phyloP scores from a whole-genome alignment of 2,113 vertebrate genomes.

The Chaenogobius annularis region DNA sequence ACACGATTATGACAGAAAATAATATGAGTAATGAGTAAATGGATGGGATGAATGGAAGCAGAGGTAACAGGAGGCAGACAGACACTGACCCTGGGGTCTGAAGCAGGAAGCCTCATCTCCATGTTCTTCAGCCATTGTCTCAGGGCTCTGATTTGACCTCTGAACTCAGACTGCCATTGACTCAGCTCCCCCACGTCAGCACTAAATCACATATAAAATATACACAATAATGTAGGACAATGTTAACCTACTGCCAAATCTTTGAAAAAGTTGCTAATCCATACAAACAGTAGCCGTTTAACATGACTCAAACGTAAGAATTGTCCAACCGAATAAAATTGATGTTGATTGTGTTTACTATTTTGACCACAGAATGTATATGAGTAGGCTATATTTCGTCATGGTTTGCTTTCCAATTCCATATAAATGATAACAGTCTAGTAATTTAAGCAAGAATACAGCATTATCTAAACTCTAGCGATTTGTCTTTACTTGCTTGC shows the following conservation, averaged over 20 bases:
- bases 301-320: background rate
- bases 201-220: conserved; percentile 33
- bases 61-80: conserved; percentile 9
- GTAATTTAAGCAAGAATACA: too few species aligned
- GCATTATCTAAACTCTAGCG: too few species aligned
- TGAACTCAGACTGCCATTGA: conserved; percentile 76
- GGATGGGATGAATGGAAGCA: background rate
- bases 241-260: background rate
- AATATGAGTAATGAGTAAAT: background rate
- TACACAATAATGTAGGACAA: background rate
- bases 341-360: background rate
- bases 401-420: too few species aligned
- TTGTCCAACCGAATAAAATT: background rate
- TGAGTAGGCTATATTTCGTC: too few species aligned
- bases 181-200: conserved; percentile 60
- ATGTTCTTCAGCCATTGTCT: conserved; percentile 79
- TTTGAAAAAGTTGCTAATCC: background rate
- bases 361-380: background rate
- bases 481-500: too few species aligned
- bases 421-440: too few species aligned
- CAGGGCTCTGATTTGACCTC: conserved; percentile 79
- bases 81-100: conserved; percentile 64
- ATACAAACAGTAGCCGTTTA: background rate
- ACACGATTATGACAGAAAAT: background rate
- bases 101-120: conserved; percentile 76